Evolutionary conservation across 2,797 vertebrate genomes (phyloP).

Genomic region (Karalla daura): DNA sequence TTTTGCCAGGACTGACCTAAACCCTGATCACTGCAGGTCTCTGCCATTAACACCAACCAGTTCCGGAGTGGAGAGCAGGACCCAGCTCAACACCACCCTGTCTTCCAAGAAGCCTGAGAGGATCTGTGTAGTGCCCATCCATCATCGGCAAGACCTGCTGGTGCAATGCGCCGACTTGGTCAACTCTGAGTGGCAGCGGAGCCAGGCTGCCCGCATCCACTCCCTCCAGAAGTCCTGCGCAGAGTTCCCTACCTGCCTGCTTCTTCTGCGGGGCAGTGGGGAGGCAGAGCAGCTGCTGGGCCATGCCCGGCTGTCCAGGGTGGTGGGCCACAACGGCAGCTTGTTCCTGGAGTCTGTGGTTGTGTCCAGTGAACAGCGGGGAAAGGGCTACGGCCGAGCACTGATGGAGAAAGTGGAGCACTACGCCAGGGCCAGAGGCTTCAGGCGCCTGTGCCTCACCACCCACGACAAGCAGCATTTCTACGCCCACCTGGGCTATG

Average conservation of each 20-base stretch:
- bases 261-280: constrained; percentile 78
- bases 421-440: constrained; percentile 87
- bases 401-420: constrained; percentile 91
- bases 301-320: constrained; percentile 89
- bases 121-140: constrained; percentile 85
- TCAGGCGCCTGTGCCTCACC: constrained; percentile 87
- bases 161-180: constrained; percentile 90
- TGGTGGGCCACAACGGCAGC: constrained; percentile 80
- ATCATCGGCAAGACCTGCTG: constrained; percentile 90
- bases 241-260: constrained; percentile 88
- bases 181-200: constrained; percentile 92
- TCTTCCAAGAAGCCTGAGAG: not conserved
- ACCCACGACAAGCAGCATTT: constrained; percentile 95
- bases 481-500: constrained; percentile 91
- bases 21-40: constrained; percentile 70
- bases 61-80: not conserved
- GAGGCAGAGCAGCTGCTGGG: constrained; percentile 83
- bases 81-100: not conserved
- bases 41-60: constrained; percentile 9
- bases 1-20: constrained; percentile 51
- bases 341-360: constrained; percentile 95
- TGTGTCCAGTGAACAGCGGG: constrained; percentile 86
- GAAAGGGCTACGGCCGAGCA: constrained; percentile 89
- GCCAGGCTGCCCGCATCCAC: constrained; percentile 89
- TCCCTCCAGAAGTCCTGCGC: constrained; percentile 89